A percentile compares a stretch with the other conserved stretches of the same genome.
These are phyloP conservation scores for Podotricha telesiphe DNA, from an alignment of 2,888 invertebrate species.

Conservation along the genomic window DNA sequence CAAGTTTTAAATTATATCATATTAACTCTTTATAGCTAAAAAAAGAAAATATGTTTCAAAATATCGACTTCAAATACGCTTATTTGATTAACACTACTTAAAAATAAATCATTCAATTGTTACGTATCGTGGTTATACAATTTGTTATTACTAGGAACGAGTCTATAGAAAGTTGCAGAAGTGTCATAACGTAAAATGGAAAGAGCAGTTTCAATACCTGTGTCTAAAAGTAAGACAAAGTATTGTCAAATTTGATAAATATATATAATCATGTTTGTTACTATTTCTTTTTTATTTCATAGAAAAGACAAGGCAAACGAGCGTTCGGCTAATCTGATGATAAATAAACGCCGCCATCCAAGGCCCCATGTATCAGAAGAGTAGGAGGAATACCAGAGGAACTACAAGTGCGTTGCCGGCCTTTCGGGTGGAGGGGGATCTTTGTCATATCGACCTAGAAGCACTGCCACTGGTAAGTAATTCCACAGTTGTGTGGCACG, in stretches of 20 bases:
- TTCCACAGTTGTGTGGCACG: too few relatives aligned
- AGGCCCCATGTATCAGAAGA: too few relatives aligned
- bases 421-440: too few relatives aligned
- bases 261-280: too few relatives aligned
- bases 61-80: conserved; percentile 10
- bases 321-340: too few relatives aligned
- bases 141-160: conserved; percentile 24
- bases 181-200: neutral
- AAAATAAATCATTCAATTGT: conserved; percentile 41
- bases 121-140: conserved; percentile 39
- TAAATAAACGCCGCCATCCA: too few relatives aligned
- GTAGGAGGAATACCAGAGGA: too few relatives aligned
- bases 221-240: neutral
- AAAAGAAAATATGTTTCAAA: neutral
- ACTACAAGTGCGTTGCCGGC: too few relatives aligned
- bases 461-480: too few relatives aligned
- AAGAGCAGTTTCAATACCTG: neutral
- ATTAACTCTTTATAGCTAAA: neutral
- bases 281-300: too few relatives aligned
- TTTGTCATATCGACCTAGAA: too few relatives aligned
- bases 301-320: neutral
- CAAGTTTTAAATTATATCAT: neutral
- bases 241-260: too few relatives aligned
- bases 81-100: conserved; percentile 30
- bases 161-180: neutral